Base-by-base conservation (phyloP, 1,140 invertebrate genomes). In the Trypoxylus dichotomus region DNA sequence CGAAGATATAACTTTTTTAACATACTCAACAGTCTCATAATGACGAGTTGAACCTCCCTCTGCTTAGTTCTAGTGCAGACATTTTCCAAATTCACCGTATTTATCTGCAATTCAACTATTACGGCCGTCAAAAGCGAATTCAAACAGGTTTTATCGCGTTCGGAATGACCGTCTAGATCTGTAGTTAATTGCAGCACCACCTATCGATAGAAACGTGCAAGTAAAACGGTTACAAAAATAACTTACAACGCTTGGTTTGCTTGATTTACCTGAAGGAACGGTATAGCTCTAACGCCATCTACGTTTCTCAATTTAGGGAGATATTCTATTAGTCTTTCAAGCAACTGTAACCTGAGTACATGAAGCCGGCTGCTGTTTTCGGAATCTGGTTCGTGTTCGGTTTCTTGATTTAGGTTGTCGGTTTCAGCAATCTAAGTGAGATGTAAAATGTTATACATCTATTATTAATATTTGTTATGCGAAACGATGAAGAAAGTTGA, bases 161-260 rank as follows among this genome's bases (percentile, higher is more conserved):
- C 95, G 13, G 93, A 92, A 82, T 92, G 92, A 3, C 93, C 93
- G 86, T 97, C 96, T 8, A 98, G 88, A 86, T 98, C 96, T 60
- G 93, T 92, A 3, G 96, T 95, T 32, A 98, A 87, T 92, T 98
- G 97, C 5, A 98, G 88, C 3, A 98, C 88, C 3, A 96, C 94
- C 32, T 37, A 37, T 37, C 3, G 32, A 8, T 37, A 37, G 10
- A 37, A 37, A 37, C 93, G 15, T 8, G 6, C 7, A 25, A 21
- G 24, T 29, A n/a, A 24, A 3, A 3, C 8, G 15, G 27, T 72
- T 15, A 29, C 7, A 72, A 8, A 5, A 37, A 8, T n/a, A 42
- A 11, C 47, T 24, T 19, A 74, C 29, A 29, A 74, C 60, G 13
- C 2, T 15, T 24, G n/a, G 24, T 73, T 79, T 78, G 80, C 95